Evolutionary conservation across 2,888 invertebrate species (phyloP), one percentile per base, ranked within the genome.

Genomic region (Agrilus cyanescens): DNA sequence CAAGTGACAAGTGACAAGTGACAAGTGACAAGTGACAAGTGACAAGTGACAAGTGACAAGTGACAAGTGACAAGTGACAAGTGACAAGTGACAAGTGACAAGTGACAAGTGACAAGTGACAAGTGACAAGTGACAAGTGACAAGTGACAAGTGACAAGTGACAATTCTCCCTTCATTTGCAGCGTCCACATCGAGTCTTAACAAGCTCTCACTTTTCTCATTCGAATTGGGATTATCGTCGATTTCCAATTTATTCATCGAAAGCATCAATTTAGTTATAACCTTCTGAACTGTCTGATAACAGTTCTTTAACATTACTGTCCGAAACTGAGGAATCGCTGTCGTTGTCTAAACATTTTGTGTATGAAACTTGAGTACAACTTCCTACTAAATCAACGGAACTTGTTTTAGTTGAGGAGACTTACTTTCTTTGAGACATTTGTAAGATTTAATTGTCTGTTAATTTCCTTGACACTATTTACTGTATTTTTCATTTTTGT

Each of bases 271-370:
- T 57, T 41, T 60, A 60, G 20, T 63, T 62, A 32, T 60, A 57
- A 42, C 55, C 59, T 5, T 63, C 62, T 12, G 59, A 55, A 36
- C 46, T 46, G 12, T 32, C 46, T 12, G 47, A 47, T 34, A 48
- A 29, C 16, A 66, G 44, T 41, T 68, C 67, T 40, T 67, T 67
- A n/a, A 67, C 58, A 45, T 66, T 67, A 44, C 65, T 66, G 38
- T 67, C 67, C 2, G 66, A 66, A 8, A 67, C 66, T 12, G 66
- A 66, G 6, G 66, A 66, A 42, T 66, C 66, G 45, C 65, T 63
- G 38, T 65, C 65, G 41, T 66, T 61, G 41, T 65, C 66, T 30
- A 67, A 42, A 1, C 64, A 65, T 56, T 65, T 67, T 2, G 66
- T 67, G 49, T 67, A 67, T 1, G 66, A 67, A 37, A 57, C 54